These are phyloP conservation scores for Xylophagus ater DNA, from an alignment of 2,888 invertebrate genomes.

Conservation along the genomic window DNA sequence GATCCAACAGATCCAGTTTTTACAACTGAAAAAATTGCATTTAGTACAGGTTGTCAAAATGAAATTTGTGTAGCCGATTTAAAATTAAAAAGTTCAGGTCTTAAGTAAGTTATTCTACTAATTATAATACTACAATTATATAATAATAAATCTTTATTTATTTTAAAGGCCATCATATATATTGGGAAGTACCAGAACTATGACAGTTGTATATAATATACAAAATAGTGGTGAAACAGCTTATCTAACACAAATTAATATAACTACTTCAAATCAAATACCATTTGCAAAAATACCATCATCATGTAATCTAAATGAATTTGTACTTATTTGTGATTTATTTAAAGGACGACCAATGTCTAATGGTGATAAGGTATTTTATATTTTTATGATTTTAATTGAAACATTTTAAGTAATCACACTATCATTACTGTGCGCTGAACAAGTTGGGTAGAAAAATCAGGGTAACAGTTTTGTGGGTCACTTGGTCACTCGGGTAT, in stretches of 20 bases:
- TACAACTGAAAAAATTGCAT: conserved; percentile 32
- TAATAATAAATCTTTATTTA: neutral
- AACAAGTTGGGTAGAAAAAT: too few species aligned
- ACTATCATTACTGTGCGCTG: too few species aligned
- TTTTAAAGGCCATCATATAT: conserved; percentile 28
- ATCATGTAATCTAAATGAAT: conserved; percentile 25
- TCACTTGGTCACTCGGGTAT: too few species aligned
- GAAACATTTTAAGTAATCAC: too few species aligned
- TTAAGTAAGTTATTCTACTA: conserved; percentile 22
- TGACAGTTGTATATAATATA: conserved; percentile 33
- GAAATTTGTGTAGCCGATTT: conserved; percentile 37
- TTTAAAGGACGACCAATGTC: conserved; percentile 31
- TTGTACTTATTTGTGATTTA: conserved; percentile 30
- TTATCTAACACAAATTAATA: conserved; percentile 39
- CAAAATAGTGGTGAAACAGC: conserved; percentile 41
- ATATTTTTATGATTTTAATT: too few species aligned
- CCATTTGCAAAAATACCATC: conserved; percentile 34
- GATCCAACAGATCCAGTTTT: conserved; percentile 34
- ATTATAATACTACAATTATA: neutral
- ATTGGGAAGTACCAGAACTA: conserved; percentile 31
- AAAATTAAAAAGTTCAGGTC: conserved; percentile 26
- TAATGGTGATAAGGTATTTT: conserved; percentile 22
- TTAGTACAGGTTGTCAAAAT: conserved; percentile 36
- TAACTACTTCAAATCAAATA: conserved; percentile 38
- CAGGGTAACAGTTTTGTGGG: too few species aligned